phyloP scores from a whole-genome alignment of 1,140 invertebrate species.

The Stenopsyche tienmushanensis region DNA sequence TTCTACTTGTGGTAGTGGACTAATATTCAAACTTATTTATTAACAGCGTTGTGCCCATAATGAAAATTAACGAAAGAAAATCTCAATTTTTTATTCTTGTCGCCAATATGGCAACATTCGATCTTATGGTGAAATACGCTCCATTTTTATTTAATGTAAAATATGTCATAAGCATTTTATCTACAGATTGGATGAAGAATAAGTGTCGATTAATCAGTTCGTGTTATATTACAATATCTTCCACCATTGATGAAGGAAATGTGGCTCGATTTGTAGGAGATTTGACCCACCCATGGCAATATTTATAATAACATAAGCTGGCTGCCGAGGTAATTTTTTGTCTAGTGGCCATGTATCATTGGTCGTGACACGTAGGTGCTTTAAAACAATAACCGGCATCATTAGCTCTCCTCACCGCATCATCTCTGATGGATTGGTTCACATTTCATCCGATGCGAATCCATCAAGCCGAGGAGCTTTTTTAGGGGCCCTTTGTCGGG shows the following conservation, averaged over 20 bases:
- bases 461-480: slow-evolving; percentile 15
- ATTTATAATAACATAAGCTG: not conserved
- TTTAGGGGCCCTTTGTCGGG: not conserved
- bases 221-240: not conserved
- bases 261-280: not conserved
- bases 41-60: too few species aligned
- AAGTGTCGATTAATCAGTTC: not conserved
- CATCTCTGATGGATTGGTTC: slow-evolving; percentile 24
- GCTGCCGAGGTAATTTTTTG: not conserved
- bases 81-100: too few species aligned
- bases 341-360: not conserved
- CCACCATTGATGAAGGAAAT: not conserved
- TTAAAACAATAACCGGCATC: slow-evolving; percentile 39
- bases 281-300: not conserved
- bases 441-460: slow-evolving; percentile 22
- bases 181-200: not conserved
- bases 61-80: too few species aligned
- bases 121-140: too few species aligned
- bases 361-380: slow-evolving; percentile 22
- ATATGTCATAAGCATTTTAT: too few species aligned
- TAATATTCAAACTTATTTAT: too few species aligned
- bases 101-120: too few species aligned
- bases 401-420: slow-evolving; percentile 24
- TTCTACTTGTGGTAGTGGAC: too few species aligned
- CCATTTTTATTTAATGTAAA: too few species aligned